Base-by-base conservation (phyloP, 2,113 vertebrate species). In the Dendrocopos noguchii region DNA sequence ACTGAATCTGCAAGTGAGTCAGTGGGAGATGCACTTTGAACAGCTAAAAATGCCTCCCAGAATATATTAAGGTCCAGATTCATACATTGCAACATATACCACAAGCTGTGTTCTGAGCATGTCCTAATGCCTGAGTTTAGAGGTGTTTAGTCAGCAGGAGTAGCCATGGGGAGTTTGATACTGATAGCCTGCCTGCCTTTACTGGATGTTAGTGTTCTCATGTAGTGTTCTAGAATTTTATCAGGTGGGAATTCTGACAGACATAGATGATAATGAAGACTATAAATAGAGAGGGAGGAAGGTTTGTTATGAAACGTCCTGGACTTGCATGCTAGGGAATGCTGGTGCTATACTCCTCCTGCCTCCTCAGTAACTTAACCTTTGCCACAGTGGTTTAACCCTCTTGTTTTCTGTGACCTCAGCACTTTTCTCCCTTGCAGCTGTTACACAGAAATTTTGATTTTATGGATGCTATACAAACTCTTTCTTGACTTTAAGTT, bases 291-390 rank as follows among this genome's bases (percentile, higher is more conserved):
- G 39, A 71, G 70, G 22, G 59, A 78, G 33, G 44, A 90, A 87
- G 29, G 17, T 20, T 61, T 53, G 53, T 75, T 89, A 78, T 25
- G 63, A 84, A 94, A 88, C 27, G 8, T 79, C 42, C 44, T 78
- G 66, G 71, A 88, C 75, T 77, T 75, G 73, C 33, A 74, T 60
- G 61, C 68, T 90, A 42, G 42, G n/a, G 34, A 91, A 73, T 28
- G 57, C 27, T 77, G 28, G 63, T 14, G 4, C 60, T 47, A 31
- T 3, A 57, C 22, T 94, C 59, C 78, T 88, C 59, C 67, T 50
- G 64, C 52, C 85, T 90, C 80, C 66, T 90, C 36, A 84, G 66
- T 80, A 86, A 88, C 64, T 83, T 84, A 93, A 93, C 80, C 84
- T 92, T 86, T 80, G 65, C 36, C 77, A 63, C 6, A 80, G 77